Evolutionary conservation across 2,888 invertebrate species (phyloP), one percentile per base, ranked within the genome.

Genomic region (Parascotia fuliginaria): DNA sequence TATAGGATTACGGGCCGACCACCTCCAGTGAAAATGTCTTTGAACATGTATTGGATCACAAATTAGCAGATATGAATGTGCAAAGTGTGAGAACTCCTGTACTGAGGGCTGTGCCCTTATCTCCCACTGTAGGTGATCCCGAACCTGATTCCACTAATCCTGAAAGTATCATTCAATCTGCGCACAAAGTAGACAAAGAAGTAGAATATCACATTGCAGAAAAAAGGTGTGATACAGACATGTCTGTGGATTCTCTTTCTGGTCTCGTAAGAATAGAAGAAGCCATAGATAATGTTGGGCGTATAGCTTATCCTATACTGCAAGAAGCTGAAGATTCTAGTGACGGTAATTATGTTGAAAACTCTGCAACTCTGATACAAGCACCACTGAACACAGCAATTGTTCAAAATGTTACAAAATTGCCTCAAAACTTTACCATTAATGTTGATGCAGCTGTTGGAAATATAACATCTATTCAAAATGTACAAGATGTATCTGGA

Each of bases 1-100:
- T 92, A 61, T 75, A 92, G 92, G 85, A 86, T 89, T 90, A 89
- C 85, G 89, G 92, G 92, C 89, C 92, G 91, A 76, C 92, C 92
- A 81, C 92, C 92, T 79, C 92, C 92, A 89, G 82, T 90, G 89
- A 91, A 85, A 87, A 84, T 81, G 83, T 87, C 55, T 89, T 83
- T 82, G 85, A 85, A 65, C 84, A 85, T 80, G 81, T 86, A 70
- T 82, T 88, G 87, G 92, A 89, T 75, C 85, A 87, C 73, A 87
- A 89, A 90, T 72, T 92, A 90, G 83, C 82, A 74, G 85, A 87
- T 75, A 92, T 92, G 90, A 90, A 86, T 81, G 71, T 87, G 70
- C 81, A 86, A 65, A 89, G 86, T 77, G 85, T 89, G 63, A 84
- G 90, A 75, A 85, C 90, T 73, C 90, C 89, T 62, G 87, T 91